These are phyloP conservation scores for Heliocidaris erythrogramma DNA, from an alignment of 35 echinoderm and acorn worm species.

Conservation along the genomic window DNA sequence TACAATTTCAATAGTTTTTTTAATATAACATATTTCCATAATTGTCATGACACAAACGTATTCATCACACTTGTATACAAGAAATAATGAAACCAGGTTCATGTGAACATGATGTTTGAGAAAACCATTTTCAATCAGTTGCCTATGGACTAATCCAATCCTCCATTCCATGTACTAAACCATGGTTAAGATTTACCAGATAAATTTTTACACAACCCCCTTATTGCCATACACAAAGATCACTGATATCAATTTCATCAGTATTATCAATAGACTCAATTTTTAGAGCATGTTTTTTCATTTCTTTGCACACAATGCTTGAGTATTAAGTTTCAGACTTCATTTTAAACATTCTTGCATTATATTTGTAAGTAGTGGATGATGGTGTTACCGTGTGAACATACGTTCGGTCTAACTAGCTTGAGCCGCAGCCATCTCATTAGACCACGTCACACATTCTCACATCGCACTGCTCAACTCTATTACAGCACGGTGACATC, in stretches of 20 bases:
- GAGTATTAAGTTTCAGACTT: too few relatives aligned
- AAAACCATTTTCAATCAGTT: not conserved
- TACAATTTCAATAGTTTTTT: too few relatives aligned
- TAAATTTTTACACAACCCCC: not conserved
- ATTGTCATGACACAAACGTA: too few relatives aligned
- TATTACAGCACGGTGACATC: not conserved
- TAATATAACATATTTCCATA: too few relatives aligned
- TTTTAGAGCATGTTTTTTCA: not conserved
- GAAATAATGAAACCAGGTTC: not conserved
- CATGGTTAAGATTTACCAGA: not conserved
- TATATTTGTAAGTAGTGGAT: not conserved
- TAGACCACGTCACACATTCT: not conserved
- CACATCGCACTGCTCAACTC: not conserved
- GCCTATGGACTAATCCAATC: not conserved
- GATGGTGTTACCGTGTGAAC: not conserved
- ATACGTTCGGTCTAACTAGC: not conserved
- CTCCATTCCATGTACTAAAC: not conserved
- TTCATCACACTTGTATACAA: too few relatives aligned
- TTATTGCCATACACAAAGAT: not conserved
- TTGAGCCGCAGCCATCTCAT: not conserved
- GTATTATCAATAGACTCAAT: not conserved
- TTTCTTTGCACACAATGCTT: too few relatives aligned
- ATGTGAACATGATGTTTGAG: not conserved
- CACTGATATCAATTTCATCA: not conserved
- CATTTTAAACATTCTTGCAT: not conserved